These are phyloP conservation scores for Lapara coniferarum DNA, from an alignment of 2,888 invertebrate genomes.

Conservation along the genomic window DNA sequence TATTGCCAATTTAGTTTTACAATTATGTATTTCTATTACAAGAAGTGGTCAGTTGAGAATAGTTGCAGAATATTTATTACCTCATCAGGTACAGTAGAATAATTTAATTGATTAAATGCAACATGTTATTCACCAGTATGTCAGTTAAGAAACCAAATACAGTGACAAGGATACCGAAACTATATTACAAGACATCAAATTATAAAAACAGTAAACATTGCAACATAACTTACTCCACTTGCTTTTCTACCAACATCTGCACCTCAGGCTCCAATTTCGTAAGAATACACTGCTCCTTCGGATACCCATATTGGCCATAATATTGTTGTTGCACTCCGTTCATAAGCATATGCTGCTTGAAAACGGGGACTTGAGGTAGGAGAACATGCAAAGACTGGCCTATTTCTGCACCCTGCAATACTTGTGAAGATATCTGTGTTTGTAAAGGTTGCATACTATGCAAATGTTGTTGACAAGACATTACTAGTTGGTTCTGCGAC, in stretches of 20 bases:
- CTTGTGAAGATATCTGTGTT: constrained; percentile 38
- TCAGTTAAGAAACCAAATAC: too few relatives aligned
- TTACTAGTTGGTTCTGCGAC: constrained; percentile 66
- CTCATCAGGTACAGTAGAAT: too few relatives aligned
- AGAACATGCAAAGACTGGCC: constrained; percentile 67
- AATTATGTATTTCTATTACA: too few relatives aligned
- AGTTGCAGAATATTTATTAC: too few relatives aligned
- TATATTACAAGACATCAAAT: background rate
- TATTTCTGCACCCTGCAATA: constrained; percentile 60
- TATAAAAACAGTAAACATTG: background rate
- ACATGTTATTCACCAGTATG: too few relatives aligned
- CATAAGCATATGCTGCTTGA: constrained; percentile 66
- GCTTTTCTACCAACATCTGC: constrained; percentile 47
- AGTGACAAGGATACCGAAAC: too few relatives aligned
- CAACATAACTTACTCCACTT: constrained; percentile 56
- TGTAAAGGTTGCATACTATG: constrained; percentile 55
- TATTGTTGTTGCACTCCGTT: constrained; percentile 62
- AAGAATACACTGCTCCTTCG: constrained; percentile 61
- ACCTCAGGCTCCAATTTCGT: constrained; percentile 61
- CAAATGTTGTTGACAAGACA: constrained; percentile 71
- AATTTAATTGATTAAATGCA: too few relatives aligned
- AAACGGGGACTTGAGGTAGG: constrained; percentile 61
- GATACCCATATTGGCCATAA: constrained; percentile 65
- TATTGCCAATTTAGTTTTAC: too few relatives aligned
- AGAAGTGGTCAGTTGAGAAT: too few relatives aligned